A percentile compares a stretch with the other conserved stretches of the same genome.
Conservation (phyloP, 2,113 vertebrate species). For the Camelus dromedarius region DNA sequence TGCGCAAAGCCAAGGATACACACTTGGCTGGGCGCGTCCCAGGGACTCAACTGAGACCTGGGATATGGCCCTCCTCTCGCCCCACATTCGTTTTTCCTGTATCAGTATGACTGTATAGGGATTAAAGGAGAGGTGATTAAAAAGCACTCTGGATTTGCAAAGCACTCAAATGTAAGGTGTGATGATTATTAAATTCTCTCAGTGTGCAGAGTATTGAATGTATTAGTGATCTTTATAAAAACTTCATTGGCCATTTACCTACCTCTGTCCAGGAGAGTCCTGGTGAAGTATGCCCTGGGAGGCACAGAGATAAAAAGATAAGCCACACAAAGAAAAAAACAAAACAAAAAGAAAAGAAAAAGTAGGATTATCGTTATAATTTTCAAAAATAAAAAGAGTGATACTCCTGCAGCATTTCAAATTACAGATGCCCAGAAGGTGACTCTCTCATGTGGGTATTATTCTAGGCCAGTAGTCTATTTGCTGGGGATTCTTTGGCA, state of each 20-base stretch:
- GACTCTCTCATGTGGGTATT: background rate
- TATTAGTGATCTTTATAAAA: background rate
- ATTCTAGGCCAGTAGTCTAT: background rate
- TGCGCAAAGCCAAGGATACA: too few species aligned
- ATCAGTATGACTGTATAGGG: background rate
- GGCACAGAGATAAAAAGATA: background rate
- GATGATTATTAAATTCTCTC: slow-evolving; percentile 34
- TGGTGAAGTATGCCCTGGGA: background rate
- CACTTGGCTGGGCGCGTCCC: too few species aligned
- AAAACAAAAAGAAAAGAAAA: background rate
- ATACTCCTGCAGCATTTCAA: background rate
- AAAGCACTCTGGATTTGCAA: background rate
- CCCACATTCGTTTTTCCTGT: too few species aligned
- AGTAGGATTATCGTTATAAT: background rate
- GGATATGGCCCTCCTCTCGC: too few species aligned
- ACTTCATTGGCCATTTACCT: background rate
- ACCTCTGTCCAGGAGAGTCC: background rate
- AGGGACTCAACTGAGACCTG: too few species aligned
- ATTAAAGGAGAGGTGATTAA: background rate
- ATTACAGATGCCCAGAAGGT: background rate
- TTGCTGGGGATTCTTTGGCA: background rate
- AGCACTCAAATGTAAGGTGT: background rate
- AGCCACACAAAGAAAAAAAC: background rate
- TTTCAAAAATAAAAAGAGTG: background rate
- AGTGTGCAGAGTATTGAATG: background rate